Conservation (phyloP, 2,888 invertebrate genomes). For the Phyllotreta striolata region DNA sequence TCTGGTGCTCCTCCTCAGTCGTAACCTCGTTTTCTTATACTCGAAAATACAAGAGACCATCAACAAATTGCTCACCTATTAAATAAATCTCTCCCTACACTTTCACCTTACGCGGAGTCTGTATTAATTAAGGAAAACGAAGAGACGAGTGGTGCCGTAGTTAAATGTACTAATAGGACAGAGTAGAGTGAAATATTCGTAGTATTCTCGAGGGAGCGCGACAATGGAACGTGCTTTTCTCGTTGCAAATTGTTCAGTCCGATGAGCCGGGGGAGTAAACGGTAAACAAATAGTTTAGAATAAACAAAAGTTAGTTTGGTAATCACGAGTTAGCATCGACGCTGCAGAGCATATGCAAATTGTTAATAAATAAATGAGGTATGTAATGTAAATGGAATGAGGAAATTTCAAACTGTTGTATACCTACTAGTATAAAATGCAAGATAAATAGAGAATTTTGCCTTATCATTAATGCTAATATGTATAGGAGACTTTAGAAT, state of each 20-base stretch:
- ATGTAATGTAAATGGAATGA: too few relatives aligned
- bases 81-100: constrained; percentile 22
- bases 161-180: constrained; percentile 21
- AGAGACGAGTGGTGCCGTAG: constrained; percentile 2
- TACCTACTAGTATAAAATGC: too few relatives aligned
- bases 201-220: constrained; percentile 2
- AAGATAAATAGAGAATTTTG: too few relatives aligned
- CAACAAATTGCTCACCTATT: constrained; percentile 20
- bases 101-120: constrained; percentile 15
- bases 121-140: constrained; percentile 21
- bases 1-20: background rate
- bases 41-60: constrained; percentile 13
- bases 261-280: background rate
- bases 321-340: constrained; percentile 2
- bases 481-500: too few relatives aligned
- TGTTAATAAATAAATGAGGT: too few relatives aligned
- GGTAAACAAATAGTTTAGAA: constrained; percentile 19
- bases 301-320: constrained; percentile 6
- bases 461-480: too few relatives aligned
- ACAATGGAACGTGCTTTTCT: constrained; percentile 11
- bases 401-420: too few relatives aligned
- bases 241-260: constrained; percentile 4
- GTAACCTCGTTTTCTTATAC: constrained; percentile 9
- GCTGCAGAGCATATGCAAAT: too few relatives aligned
- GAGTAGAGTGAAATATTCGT: constrained; percentile 10